Evolutionary conservation across 2,113 vertebrate genomes (phyloP), one percentile per base, ranked within the genome.

Genomic region (Macrotus californicus): DNA sequence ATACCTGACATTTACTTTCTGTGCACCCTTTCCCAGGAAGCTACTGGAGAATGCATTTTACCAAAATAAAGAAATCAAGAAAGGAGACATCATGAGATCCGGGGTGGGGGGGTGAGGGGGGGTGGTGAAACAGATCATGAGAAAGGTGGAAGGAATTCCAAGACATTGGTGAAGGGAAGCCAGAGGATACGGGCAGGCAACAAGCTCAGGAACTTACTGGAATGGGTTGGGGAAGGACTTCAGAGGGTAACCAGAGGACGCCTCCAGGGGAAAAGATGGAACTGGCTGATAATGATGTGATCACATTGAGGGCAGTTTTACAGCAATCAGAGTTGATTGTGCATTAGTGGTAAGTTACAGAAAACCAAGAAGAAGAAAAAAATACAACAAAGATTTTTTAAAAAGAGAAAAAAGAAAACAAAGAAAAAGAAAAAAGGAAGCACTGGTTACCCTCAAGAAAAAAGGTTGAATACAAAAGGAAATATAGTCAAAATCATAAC

Each of bases 101-200:
- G n/a, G n/a, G n/a, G n/a, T n/a, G n/a, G n/a, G n/a, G n/a, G n/a
- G n/a, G n/a, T n/a, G n/a, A n/a, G n/a, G n/a, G n/a, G n/a, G n/a
- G n/a, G n/a, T n/a, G n/a, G n/a, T n/a, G n/a, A n/a, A 61, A 8
- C 10, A 39, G 61, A 6, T 34, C 6, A 9, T n/a, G 69, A 50
- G n/a, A 14, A 7, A 19, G 7, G 34, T 1, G 21, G 76, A 39
- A 26, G 10, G 15, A 21, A 7, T 6, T 22, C 59, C 31, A 3
- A 16, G 83, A 22, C 1, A 5, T 16, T 29, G 77, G 26, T 22
- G 39, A 11, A 59, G 39, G 10, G 50, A 59, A 39, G n/a, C 70
- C 14, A 7, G 26, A 26, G 39, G 18, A 24, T 3, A 80, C 18
- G 1, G 2, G 43, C 36, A 18, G 12, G 6, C 1, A 21, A 1